Conservation (phyloP, 2,888 invertebrate genomes). For the Pseudococcus longispinus region DNA sequence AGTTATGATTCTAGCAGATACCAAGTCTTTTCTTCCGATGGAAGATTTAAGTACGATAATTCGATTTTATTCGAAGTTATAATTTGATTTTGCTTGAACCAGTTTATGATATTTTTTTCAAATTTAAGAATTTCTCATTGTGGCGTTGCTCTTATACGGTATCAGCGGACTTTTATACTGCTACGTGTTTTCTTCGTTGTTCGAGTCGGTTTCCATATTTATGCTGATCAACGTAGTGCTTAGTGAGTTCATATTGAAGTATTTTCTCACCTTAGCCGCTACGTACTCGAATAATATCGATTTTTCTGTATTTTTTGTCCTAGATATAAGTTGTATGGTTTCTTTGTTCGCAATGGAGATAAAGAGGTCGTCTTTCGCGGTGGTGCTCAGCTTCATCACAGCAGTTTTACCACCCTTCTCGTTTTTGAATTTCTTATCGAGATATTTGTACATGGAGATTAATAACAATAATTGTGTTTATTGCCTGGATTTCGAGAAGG, state of each 20-base stretch:
- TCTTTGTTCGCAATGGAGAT: background rate
- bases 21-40: background rate
- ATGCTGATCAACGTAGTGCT: conserved; percentile 35
- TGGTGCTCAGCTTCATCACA: background rate
- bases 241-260: background rate
- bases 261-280: too few relatives aligned
- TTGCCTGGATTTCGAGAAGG: background rate
- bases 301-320: background rate
- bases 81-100: background rate
- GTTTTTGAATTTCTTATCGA: background rate
- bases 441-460: background rate
- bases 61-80: background rate
- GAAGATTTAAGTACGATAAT: background rate
- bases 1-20: conserved; percentile 14
- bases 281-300: too few relatives aligned
- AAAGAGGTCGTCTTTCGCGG: background rate
- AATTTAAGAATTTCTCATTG: background rate
- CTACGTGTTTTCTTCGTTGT: conserved; percentile 13
- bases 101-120: background rate
- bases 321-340: background rate
- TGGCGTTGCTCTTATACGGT: background rate
- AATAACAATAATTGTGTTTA: conserved; percentile 45
- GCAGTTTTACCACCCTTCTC: background rate
- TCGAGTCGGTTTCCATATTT: conserved; percentile 38
- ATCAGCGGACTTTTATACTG: conserved; percentile 20